Conservation (phyloP, 2,888 invertebrate species). For the Liodrosophila aerea region DNA sequence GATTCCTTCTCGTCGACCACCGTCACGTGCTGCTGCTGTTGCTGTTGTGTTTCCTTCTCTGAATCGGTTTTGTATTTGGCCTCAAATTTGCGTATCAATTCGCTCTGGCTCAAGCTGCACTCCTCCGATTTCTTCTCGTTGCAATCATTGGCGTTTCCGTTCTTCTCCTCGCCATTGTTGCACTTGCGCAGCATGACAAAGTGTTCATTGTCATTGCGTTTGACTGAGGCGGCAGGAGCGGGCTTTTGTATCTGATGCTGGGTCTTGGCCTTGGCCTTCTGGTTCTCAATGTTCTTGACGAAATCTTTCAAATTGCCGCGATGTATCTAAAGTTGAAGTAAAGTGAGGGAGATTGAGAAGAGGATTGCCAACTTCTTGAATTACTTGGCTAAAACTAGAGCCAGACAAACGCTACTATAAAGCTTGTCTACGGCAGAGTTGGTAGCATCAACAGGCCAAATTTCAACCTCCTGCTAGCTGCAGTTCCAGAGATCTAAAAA, state of each 20-base stretch:
- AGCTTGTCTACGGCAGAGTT: no score
- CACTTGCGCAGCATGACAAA: slow-evolving; percentile 62
- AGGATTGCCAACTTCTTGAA: no score
- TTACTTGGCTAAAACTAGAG: no score
- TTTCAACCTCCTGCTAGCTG: no score
- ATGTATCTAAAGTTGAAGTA: slow-evolving; percentile 73
- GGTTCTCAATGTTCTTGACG: slow-evolving; percentile 81
- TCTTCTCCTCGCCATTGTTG: slow-evolving; percentile 65
- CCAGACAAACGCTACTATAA: no score
- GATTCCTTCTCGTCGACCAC: slow-evolving; percentile 79
- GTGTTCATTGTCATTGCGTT: slow-evolving; percentile 66
- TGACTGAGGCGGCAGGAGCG: slow-evolving; percentile 28
- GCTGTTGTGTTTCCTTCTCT: slow-evolving; percentile 68
- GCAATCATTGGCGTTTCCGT: slow-evolving; percentile 52
- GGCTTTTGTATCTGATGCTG: slow-evolving; percentile 23
- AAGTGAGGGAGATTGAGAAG: no score
- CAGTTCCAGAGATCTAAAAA: no score
- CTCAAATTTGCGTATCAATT: slow-evolving; percentile 86
- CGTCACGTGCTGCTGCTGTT: slow-evolving; percentile 1
- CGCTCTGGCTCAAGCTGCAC: slow-evolving; percentile 46
- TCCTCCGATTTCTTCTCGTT: slow-evolving; percentile 24
- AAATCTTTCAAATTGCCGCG: slow-evolving; percentile 82
- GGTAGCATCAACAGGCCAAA: no score
- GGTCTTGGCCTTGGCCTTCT: slow-evolving; percentile 61
- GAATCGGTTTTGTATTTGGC: slow-evolving; percentile 82